Evolutionary conservation across 2,888 invertebrate species (phyloP), one percentile per base, ranked within the genome.

Genomic region (Lasioglossum zephyrum): DNA sequence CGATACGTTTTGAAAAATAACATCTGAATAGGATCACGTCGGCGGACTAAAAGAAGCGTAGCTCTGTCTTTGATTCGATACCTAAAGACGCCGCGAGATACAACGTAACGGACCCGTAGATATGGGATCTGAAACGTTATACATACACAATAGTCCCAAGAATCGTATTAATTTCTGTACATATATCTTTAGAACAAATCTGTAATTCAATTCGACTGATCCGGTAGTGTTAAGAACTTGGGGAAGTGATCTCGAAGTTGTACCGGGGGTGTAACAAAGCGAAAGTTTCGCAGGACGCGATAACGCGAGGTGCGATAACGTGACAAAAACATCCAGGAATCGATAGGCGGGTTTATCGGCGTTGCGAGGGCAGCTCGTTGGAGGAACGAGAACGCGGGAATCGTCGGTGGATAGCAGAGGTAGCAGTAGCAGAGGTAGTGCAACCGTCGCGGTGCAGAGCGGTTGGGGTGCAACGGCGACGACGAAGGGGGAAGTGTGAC

Each of bases 401-500:
- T 63, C 74, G 53, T 53, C 53, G 53, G 22, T n/a, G 53, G 53
- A 22, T 53, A 22, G 53, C 53, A 3, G 53, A 53, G 77, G 77
- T 74, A 18, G 86, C 70, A 39, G 53, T 22, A 22, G 53, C 53
- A 0, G 53, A 53, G 77, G 77, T 74, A 31, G 86, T 76, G 79
- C 69, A 77, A 79, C 78, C 36, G 84, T 49, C 26, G 39, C 39
- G 66, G 31, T 66, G 66, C 66, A 66, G 36, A 16, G 31, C 60
- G 77, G 87, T 87, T 85, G 89, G 90, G 88, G 90, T 89, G 87
- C 84, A 81, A 79, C 85, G 88, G 88, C 83, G 87, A 91, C 81
- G 85, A 84, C 81, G 89, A 90, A 92, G 92, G 93, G 93, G 92
- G 91, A 93, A 93, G 93, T 93, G 93, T 92, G 93, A 94, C 92